These are phyloP conservation scores for Lanius collurio DNA, from an alignment of 2,113 vertebrate genomes.

Conservation along the genomic window DNA sequence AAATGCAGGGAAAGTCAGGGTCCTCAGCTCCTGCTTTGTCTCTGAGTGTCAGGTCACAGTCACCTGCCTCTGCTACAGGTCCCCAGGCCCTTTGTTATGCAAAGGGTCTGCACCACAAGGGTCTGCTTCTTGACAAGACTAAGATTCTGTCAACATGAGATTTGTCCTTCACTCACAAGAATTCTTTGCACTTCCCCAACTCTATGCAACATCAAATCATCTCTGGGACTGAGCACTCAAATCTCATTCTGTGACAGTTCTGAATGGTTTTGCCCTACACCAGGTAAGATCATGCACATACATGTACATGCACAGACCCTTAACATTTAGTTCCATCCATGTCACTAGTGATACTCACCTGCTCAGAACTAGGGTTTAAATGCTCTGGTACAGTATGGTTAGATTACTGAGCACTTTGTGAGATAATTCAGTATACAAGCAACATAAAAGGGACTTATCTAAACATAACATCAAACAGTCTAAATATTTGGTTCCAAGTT, in stretches of 20 bases:
- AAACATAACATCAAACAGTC: background rate
- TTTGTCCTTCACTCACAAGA: background rate
- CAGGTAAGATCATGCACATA: background rate
- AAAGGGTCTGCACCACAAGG: background rate
- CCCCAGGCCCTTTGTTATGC: background rate
- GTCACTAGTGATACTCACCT: background rate
- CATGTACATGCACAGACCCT: rapidly evolving
- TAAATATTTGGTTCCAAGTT: background rate
- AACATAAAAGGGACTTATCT: background rate
- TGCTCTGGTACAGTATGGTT: background rate
- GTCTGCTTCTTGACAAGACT: background rate
- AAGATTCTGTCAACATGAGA: background rate
- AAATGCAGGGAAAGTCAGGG: background rate
- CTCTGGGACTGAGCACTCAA: background rate
- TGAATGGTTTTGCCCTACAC: background rate
- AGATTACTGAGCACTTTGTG: background rate
- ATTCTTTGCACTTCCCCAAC: rapidly evolving
- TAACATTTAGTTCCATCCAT: background rate
- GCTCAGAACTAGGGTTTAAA: background rate
- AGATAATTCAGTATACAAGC: background rate
- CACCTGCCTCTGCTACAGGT: background rate
- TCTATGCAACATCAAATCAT: rapidly evolving
- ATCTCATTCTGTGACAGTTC: background rate
- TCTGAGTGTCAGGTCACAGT: rapidly evolving
- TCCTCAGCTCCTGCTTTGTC: background rate